These are phyloP conservation scores for Melanchra persicariae DNA, from an alignment of 2,888 invertebrate genomes.

Conservation along the genomic window DNA sequence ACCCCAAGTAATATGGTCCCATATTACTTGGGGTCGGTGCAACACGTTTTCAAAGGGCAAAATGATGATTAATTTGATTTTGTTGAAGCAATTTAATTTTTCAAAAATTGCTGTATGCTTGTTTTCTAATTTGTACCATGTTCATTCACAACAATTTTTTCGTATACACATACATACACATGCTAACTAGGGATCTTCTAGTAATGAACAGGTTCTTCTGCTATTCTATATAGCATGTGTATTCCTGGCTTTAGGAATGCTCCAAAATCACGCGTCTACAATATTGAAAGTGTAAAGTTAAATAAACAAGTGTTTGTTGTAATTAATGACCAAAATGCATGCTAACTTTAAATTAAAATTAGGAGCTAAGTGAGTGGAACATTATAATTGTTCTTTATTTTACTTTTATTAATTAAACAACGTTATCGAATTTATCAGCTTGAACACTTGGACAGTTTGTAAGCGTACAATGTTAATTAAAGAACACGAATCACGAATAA, in stretches of 20 bases:
- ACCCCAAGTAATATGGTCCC: too few relatives aligned
- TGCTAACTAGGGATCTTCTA: too few relatives aligned
- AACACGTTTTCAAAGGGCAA: too few relatives aligned
- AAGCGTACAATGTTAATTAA: background rate
- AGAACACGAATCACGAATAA: background rate
- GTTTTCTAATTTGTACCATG: background rate
- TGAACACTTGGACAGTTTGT: background rate
- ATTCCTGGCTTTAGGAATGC: background rate
- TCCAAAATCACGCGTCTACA: background rate
- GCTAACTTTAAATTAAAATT: conserved; percentile 26
- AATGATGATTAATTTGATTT: too few relatives aligned
- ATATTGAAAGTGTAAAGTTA: background rate
- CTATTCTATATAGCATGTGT: background rate
- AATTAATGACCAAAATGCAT: conserved; percentile 23
- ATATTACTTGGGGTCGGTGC: too few relatives aligned
- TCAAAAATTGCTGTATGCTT: background rate
- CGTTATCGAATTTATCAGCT: conserved; percentile 27
- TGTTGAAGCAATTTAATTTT: too few relatives aligned
- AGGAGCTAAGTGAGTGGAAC: conserved; percentile 37
- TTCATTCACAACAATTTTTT: too few relatives aligned
- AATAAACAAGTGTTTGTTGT: background rate
- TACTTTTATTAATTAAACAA: conserved; percentile 6
- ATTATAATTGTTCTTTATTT: conserved; percentile 39
- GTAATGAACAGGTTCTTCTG: too few relatives aligned
- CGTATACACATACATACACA: too few relatives aligned